Evolutionary conservation across 35 echinoderm and acorn worm species (phyloP).

Genomic region (Acanthaster planci): DNA sequence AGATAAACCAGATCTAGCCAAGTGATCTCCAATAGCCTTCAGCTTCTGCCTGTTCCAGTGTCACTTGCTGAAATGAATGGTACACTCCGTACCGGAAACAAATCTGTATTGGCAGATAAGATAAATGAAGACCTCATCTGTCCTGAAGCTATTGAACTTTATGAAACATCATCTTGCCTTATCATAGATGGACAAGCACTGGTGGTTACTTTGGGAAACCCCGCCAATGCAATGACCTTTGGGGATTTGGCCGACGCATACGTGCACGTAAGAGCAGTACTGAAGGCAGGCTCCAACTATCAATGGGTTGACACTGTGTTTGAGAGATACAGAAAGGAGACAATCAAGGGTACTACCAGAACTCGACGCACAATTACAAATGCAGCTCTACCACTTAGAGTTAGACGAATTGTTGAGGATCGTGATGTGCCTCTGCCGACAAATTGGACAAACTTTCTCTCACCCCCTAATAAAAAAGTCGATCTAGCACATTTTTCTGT

Average conservation of each 20-base stretch:
- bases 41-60: no score
- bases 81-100: conserved; percentile 30
- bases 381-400: conserved; percentile 24
- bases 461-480: conserved; percentile 34
- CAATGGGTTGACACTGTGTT: conserved; percentile 55
- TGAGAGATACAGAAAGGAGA: conserved; percentile 51
- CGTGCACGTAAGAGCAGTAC: conserved; percentile 30
- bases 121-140: conserved; percentile 8
- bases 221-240: background rate
- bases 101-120: conserved; percentile 18
- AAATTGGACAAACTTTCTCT: conserved; percentile 49
- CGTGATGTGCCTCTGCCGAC: conserved; percentile 51
- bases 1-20: conserved; percentile 32
- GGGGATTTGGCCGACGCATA: conserved; percentile 1
- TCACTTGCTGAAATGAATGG: conserved; percentile 47
- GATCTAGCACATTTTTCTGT: conserved; percentile 54
- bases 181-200: conserved; percentile 36
- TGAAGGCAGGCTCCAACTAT: conserved; percentile 31
- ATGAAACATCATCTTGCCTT: conserved; percentile 12
- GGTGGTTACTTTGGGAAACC: background rate
- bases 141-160: conserved; percentile 45
- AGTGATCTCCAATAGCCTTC: conserved; percentile 51
- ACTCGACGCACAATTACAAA: conserved; percentile 37
- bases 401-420: conserved; percentile 38
- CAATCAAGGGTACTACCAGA: conserved; percentile 52